Conservation (phyloP, 2,797 vertebrate genomes). For the Fringilla coelebs region DNA sequence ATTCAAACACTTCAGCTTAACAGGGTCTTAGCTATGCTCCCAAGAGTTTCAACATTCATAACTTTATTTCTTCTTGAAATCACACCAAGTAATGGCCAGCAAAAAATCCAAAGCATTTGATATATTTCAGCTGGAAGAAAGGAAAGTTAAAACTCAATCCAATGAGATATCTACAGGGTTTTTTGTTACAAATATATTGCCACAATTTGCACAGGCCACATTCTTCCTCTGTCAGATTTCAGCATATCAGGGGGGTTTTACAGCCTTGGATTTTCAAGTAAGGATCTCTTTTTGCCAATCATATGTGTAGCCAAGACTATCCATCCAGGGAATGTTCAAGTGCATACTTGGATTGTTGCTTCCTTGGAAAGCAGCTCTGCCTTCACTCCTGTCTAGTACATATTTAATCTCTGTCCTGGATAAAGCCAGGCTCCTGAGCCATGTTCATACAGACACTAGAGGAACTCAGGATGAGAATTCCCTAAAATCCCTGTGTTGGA, state of each 20-base stretch:
- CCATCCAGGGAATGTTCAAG: not conserved
- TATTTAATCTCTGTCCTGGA: not conserved
- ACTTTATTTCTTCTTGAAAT: not conserved
- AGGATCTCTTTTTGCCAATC: not conserved
- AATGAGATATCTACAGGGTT: accelerated
- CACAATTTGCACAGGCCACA: not conserved
- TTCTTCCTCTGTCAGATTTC: not conserved
- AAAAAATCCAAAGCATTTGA: not conserved
- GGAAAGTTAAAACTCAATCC: not conserved
- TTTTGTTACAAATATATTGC: not conserved
- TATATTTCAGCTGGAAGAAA: not conserved
- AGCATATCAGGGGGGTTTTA: not conserved
- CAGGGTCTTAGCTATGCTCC: not conserved
- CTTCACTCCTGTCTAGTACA: not conserved
- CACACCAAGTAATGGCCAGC: not conserved
- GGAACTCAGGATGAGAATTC: not conserved
- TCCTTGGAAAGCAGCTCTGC: not conserved
- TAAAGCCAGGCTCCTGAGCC: not conserved
- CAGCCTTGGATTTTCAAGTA: not conserved
- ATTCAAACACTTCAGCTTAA: not conserved
- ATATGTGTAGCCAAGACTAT: not conserved
- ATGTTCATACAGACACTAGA: not conserved
- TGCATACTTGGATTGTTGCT: not conserved
- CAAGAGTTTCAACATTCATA: not conserved
- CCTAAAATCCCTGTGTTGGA: not conserved